Base-by-base conservation (phyloP, 2,113 vertebrate species). In the Plestiodon gilberti region DNA sequence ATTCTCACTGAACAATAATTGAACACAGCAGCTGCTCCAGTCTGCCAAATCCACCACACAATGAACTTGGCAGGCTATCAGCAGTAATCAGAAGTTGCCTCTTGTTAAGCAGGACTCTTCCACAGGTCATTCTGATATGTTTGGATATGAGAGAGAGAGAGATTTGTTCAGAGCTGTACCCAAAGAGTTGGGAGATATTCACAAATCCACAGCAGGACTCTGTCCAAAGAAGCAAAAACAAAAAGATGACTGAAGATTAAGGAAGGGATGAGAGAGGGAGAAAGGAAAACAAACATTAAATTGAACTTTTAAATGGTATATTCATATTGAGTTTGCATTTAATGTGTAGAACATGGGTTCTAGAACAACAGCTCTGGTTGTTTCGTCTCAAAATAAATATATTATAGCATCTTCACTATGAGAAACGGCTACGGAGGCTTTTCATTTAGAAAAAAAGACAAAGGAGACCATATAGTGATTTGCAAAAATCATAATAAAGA, bases 1-100 rank as follows among this genome's bases (percentile, higher is more conserved):
- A 52, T 82, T 71, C 35, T 10, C 55, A 55, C 65, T 83, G 65
- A 35, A 52, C 75, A 74, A 73, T 80, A 88, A 88, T 30, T 79
- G 87, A 79, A 65, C 10, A 18, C 61, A 76, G 85, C 82, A 88
- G 77, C 76, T 88, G 82, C 75, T 76, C 20, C 71, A 57, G 80
- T 25, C 38, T 69, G 86, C 80, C 80, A 87, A 87, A 82, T 69
- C 61, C 25, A 82, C 62, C 25, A 67, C 25, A 69, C 62, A 77
- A 61, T 33, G 61, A 57, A 76, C 25, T 6, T 82, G 35, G 80
- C 80, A 79, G 40, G 11, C 18, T 38, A 55, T 64, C 85, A 30
- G 40, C 38, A 40, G 38, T 4, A 55, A 64, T 78, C 67, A 73
- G 65, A 61, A 43, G n/a, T 83, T 55, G 67, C 38, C 59, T 33